Base-by-base conservation (phyloP, 2,797 vertebrate species). In the Linurgus olivaceus region DNA sequence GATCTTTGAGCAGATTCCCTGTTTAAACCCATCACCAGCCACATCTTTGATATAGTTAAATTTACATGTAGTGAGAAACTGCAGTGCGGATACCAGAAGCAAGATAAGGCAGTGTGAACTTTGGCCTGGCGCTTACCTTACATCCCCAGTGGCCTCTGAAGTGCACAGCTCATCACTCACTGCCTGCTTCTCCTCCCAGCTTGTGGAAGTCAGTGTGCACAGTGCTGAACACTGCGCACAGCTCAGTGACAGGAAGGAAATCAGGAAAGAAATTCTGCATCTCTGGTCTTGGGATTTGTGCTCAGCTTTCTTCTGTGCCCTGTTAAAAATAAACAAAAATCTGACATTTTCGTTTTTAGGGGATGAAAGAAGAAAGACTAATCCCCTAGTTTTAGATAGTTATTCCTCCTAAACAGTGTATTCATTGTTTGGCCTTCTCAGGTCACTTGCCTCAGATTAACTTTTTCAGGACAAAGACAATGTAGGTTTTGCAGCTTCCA, bases 221-320 rank as follows among this genome's bases (percentile, higher is more conserved):
- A 3, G 23, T 2, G 9, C 3, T 19, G 15, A 67, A 23, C 24
- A 11, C 44, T 26, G 42, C 0, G 0, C 38, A 14, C 50, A 40
- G 10, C 29, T 45, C 14, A 0, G 26, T 9, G 44, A 33, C 54
- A 21, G 23, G 19, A 50, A 16, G 7, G n/a, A 51, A 31, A 37
- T 54, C 12, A 4, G 17, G 42, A 25, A 20, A 11, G 28, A 51
- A 33, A 2, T 4, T 0, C 0, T 33, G 6, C 13, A 5, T 13
- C 50, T 65, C 35, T 21, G 13, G 6, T n/a, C 54, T 40, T 44
- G 67, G 44, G 17, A 35, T 70, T 70, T 0, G 0, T 19, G 44
- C 47, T 42, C 9, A 5, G 8, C 50, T 66, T 6, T 26, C 42
- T 61, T 58, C 51, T 42, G 11, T n/a, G 20, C 12, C 23, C 33